Evolutionary conservation across 2,888 invertebrate genomes (phyloP).

Genomic region (Hypolimnas misippus): DNA sequence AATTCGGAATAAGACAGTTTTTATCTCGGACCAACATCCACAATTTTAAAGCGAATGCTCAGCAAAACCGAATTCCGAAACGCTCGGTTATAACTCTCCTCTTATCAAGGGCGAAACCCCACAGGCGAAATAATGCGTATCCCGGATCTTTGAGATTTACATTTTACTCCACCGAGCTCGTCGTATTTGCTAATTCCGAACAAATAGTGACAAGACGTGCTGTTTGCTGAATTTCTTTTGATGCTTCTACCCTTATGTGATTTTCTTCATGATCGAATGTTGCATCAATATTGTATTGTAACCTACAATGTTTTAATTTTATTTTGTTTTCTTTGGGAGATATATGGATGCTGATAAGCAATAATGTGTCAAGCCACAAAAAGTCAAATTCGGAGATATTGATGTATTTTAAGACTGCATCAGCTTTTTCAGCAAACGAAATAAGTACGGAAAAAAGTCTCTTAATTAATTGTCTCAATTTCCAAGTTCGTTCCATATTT

Average conservation of each 20-base stretch:
- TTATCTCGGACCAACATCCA: neutral
- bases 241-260: neutral
- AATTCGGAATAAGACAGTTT: neutral
- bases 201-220: conserved; percentile 41
- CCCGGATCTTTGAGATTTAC: conserved; percentile 36
- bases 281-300: no score
- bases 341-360: no score
- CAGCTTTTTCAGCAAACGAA: no score
- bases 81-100: conserved; percentile 13
- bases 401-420: no score
- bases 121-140: conserved; percentile 34
- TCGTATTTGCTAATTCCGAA: conserved; percentile 37
- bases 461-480: no score
- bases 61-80: conserved; percentile 1
- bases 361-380: no score
- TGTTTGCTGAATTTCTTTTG: conserved; percentile 19
- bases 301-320: no score
- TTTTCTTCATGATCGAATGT: neutral
- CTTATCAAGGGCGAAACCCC: conserved; percentile 28
- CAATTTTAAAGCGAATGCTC: neutral
- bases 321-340: no score
- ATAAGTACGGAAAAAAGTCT: no score
- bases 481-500: no score
- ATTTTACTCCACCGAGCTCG: conserved; percentile 34
- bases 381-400: no score